Conservation (phyloP, 2,888 invertebrate genomes). For the Hypomecis punctinalis region DNA sequence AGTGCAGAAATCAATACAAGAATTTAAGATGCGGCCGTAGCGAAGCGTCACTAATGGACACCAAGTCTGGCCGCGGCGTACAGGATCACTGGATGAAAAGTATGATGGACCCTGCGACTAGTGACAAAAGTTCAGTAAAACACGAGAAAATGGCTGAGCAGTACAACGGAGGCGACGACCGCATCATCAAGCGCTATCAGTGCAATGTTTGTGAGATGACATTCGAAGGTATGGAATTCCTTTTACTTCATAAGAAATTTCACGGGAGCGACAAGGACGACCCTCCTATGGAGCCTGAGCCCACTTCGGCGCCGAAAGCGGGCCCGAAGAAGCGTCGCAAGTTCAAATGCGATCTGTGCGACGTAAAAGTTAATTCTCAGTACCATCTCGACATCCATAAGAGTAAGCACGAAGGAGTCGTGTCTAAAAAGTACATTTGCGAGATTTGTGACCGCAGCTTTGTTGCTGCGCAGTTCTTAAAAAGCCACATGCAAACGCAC, state of each 20-base stretch:
- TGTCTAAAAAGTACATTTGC: conserved; percentile 75
- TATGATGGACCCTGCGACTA: conserved; percentile 80
- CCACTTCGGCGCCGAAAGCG: conserved; percentile 55
- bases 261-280: conserved; percentile 77
- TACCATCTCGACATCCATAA: conserved; percentile 79
- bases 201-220: conserved; percentile 78
- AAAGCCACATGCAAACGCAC: conserved; percentile 81
- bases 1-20: conserved; percentile 71
- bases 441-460: conserved; percentile 79
- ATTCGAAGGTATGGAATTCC: conserved; percentile 77
- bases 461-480: conserved; percentile 78
- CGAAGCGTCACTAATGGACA: conserved; percentile 69
- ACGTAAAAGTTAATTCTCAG: conserved; percentile 80
- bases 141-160: conserved; percentile 79
- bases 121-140: conserved; percentile 76
- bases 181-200: conserved; percentile 70
- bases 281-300: conserved; percentile 67
- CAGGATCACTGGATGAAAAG: conserved; percentile 82
- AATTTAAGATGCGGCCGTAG: conserved; percentile 63
- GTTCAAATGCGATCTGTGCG: conserved; percentile 78
- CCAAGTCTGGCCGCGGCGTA: conserved; percentile 72
- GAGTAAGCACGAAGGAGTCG: conserved; percentile 77
- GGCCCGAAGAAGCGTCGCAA: conserved; percentile 76
- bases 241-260: conserved; percentile 79
- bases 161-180: conserved; percentile 71